A percentile compares a stretch with the other conserved stretches of the same genome.
Conservation (phyloP, 2,113 vertebrate species). For the Ictalurus punctatus region DNA sequence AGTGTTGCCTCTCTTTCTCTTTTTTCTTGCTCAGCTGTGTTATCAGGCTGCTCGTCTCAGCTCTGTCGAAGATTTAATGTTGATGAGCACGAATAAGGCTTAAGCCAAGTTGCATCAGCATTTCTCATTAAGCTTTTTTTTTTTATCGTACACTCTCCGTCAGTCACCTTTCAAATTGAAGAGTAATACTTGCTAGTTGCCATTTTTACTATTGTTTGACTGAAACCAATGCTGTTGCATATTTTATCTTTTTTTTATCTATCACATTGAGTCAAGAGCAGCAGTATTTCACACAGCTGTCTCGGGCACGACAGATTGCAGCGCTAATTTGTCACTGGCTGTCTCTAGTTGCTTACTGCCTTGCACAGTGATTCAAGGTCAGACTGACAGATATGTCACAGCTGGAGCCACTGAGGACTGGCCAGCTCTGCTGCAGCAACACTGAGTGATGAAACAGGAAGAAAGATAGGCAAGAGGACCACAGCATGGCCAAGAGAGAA, state of each 20-base stretch:
- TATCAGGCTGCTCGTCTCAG: slow-evolving; percentile 48
- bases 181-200: slow-evolving; percentile 37
- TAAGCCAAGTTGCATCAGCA: slow-evolving; percentile 38
- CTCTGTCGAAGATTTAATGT: slow-evolving; percentile 46
- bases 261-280: slow-evolving; percentile 46
- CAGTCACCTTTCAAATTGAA: slow-evolving; percentile 39
- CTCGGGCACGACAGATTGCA: slow-evolving; percentile 51
- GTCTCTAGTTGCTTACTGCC: slow-evolving; percentile 52
- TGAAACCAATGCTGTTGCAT: slow-evolving; percentile 33
- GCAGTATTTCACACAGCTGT: slow-evolving; percentile 44
- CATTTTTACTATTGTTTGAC: slow-evolving; percentile 47
- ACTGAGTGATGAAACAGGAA: slow-evolving; percentile 56
- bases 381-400: slow-evolving; percentile 58
- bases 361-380: slow-evolving; percentile 53
- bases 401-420: slow-evolving; percentile 51
- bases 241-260: slow-evolving; percentile 44
- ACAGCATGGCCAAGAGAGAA: slow-evolving; percentile 40
- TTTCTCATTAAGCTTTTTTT: slow-evolving; percentile 31
- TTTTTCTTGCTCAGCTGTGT: slow-evolving; percentile 32
- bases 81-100: slow-evolving; percentile 44
- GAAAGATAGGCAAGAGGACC: slow-evolving; percentile 51
- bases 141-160: slow-evolving; percentile 7
- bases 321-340: slow-evolving; percentile 53
- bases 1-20: background rate
- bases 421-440: slow-evolving; percentile 48